phyloP scores from a whole-genome alignment of 1,140 invertebrate species.

The Halyomorpha halys region DNA sequence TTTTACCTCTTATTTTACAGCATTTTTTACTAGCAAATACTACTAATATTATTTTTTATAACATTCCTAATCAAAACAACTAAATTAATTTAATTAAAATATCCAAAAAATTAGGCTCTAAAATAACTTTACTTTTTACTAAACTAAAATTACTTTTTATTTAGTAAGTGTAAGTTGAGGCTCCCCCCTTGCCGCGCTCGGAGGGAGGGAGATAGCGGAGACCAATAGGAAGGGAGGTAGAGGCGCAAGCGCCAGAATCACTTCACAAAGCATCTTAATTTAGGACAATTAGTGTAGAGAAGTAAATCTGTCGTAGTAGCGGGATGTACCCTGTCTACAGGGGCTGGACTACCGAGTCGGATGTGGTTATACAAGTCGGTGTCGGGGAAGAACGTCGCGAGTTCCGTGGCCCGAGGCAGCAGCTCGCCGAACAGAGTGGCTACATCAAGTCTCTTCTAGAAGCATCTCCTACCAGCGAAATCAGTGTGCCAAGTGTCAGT shows the following conservation, averaged over 20 bases:
- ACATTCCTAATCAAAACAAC: too few species aligned
- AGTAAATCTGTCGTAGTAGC: not conserved
- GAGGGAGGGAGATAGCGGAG: conserved; percentile 26
- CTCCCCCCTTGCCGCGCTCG: conserved; percentile 16
- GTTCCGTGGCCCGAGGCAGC: conserved; percentile 54
- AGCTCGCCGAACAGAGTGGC: conserved; percentile 59
- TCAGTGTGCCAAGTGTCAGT: conserved; percentile 46
- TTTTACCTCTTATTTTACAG: too few species aligned
- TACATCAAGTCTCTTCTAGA: conserved; percentile 49
- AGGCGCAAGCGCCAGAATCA: conserved; percentile 19
- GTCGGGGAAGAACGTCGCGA: conserved; percentile 39
- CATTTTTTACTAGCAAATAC: too few species aligned
- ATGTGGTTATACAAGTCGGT: conserved; percentile 52
- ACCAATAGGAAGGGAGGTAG: conserved; percentile 15
- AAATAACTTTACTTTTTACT: too few species aligned
- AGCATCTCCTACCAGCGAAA: conserved; percentile 35
- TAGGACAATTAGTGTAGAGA: conserved; percentile 22
- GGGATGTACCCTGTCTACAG: conserved; percentile 53
- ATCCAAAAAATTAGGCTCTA: too few species aligned
- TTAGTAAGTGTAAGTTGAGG: conserved; percentile 24
- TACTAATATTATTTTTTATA: too few species aligned
- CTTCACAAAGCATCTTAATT: conserved; percentile 23
- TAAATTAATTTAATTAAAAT: too few species aligned
- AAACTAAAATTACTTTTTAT: too few species aligned
- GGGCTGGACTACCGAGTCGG: conserved; percentile 48